These are phyloP conservation scores for Hoplostethus mediterraneus DNA, from an alignment of 2,797 vertebrate species.

Conservation along the genomic window DNA sequence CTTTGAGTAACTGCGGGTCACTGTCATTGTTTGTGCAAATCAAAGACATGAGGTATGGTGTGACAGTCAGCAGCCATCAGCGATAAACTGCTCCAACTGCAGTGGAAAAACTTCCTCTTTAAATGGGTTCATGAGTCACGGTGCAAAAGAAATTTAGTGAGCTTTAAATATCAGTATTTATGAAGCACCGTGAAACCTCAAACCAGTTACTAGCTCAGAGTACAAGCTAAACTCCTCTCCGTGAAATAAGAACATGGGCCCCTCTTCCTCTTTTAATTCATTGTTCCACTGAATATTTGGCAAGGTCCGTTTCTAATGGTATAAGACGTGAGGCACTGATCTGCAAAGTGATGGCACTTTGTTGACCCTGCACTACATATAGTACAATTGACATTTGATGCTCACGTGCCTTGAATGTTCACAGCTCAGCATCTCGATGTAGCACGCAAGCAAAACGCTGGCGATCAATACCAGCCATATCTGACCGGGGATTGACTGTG, in stretches of 20 bases:
- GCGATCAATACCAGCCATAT: constrained; percentile 25
- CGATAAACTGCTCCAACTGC: constrained; percentile 60
- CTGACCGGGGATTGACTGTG: constrained; percentile 25
- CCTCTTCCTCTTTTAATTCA: constrained; percentile 39
- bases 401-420: constrained; percentile 7
- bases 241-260: constrained; percentile 53
- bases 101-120: constrained; percentile 44
- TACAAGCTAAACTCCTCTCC: constrained; percentile 58
- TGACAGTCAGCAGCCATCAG: constrained; percentile 34
- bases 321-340: constrained; percentile 23
- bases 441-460: constrained; percentile 25
- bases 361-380: constrained; percentile 1
- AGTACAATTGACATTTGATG: neutral
- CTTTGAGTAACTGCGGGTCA: constrained; percentile 29
- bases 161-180: constrained; percentile 75
- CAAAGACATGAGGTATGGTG: constrained; percentile 60
- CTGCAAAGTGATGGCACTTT: constrained; percentile 6
- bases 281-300: constrained; percentile 42
- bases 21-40: constrained; percentile 53
- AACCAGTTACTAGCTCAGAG: constrained; percentile 56
- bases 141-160: constrained; percentile 56
- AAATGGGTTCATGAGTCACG: constrained; percentile 68
- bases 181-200: constrained; percentile 66
- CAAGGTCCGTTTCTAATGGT: constrained; percentile 46
- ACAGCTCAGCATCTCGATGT: constrained; percentile 31